Base-by-base conservation (phyloP, 2,888 invertebrate species). In the Noctuana brunneofusca region DNA sequence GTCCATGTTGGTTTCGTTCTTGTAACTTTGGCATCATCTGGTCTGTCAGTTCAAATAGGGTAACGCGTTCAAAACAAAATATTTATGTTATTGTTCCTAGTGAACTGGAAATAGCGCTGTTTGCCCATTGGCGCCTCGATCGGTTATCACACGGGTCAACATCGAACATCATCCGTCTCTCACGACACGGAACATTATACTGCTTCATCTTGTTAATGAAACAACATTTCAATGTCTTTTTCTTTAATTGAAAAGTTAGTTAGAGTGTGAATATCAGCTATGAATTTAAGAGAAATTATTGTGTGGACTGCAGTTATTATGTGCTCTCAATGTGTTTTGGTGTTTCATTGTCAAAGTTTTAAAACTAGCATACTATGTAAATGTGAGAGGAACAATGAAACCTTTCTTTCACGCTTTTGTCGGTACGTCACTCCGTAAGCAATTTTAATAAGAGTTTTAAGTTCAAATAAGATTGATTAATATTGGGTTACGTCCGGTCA, bases 91-190 rank as follows among this genome's bases (percentile, higher is more conserved):
- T 59, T 60, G 53, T 46, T 53, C 32, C 30, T 53, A 53, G 20
- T 20, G 52, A 52, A 38, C 35, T 60, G 60, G 32, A 54, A 60
- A 60, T 54, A 60, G 46, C 60, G 53, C 48, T 32, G 60, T 24
- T 60, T 48, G 60, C 60, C 59, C 54, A 59, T 55, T 54, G 58
- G 64, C 52, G 64, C 50, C 58, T 46, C 50, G 50, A 48, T 63
- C 60, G 57, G 59, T 71, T 72, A 72, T 72, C 71, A 59, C 46
- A 27, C 59, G 62, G 71, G 72, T 72, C 70, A 69, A 68, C 68
- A 66, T 50, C 58, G 62, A 55, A 58, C 46, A 56, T 49, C 65
- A 55, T 35, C 53, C 58, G 50, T 58, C 69, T 64, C 60, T 62
- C 60, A 38, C 52, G 46, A 52, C 38, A 62, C 30, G 46, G 54